Evolutionary conservation across 2,888 invertebrate species (phyloP).

Genomic region (Polylopha cassiicola): DNA sequence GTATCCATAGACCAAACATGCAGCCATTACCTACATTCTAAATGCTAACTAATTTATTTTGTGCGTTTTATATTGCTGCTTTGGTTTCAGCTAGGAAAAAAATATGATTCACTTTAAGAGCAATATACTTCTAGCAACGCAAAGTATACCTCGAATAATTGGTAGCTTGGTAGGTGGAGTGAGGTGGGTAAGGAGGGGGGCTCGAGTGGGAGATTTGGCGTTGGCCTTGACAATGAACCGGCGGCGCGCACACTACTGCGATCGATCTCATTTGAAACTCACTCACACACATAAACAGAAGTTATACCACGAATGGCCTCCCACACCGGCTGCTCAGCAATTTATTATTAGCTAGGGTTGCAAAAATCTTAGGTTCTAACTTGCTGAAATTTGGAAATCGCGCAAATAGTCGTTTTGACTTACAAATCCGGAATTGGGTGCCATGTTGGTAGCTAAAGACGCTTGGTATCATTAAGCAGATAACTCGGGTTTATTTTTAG

Average conservation of each 20-base stretch:
- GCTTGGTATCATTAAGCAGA: too few species aligned
- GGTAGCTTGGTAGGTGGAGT: slow-evolving; percentile 42
- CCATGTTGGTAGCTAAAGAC: too few species aligned
- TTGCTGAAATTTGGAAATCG: neutral
- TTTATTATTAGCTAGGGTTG: slow-evolving; percentile 60
- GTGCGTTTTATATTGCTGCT: slow-evolving; percentile 45
- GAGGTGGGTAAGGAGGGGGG: slow-evolving; percentile 51
- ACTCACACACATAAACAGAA: slow-evolving; percentile 49
- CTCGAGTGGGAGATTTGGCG: slow-evolving; percentile 71
- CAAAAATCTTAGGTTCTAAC: slow-evolving; percentile 12
- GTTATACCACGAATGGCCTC: slow-evolving; percentile 65
- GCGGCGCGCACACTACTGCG: slow-evolving; percentile 62
- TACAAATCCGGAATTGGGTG: too few species aligned
- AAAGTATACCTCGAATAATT: slow-evolving; percentile 60
- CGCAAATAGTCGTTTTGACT: too few species aligned
- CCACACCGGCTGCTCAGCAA: slow-evolving; percentile 25
- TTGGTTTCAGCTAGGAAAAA: slow-evolving; percentile 27
- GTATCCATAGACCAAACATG: too few species aligned
- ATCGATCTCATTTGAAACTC: slow-evolving; percentile 48
- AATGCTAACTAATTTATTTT: slow-evolving; percentile 24
- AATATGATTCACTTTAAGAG: slow-evolving; percentile 38
- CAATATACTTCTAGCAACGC: slow-evolving; percentile 44
- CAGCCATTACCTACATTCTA: too few species aligned
- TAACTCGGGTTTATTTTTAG: too few species aligned
- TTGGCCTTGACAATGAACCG: slow-evolving; percentile 76